phyloP scores from a whole-genome alignment of 1,140 invertebrate species.

The Agraylea sexmaculata region DNA sequence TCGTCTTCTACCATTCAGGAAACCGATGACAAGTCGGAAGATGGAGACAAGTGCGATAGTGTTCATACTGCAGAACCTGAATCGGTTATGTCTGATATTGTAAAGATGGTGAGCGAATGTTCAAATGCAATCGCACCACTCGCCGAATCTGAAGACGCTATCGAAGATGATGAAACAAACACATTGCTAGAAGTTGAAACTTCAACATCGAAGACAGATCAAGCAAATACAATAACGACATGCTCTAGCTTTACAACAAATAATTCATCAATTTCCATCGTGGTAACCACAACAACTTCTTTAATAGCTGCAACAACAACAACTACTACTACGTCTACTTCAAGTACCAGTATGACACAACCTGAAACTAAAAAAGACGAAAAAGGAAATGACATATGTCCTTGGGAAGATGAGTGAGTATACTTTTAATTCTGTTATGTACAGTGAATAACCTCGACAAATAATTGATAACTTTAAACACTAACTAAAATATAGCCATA shows the following conservation, averaged over 20 bases:
- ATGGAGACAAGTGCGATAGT: slow-evolving; percentile 8
- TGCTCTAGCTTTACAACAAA: not conserved
- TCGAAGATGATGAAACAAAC: slow-evolving; percentile 53
- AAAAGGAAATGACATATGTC: slow-evolving; percentile 68
- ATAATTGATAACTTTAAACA: too few relatives aligned
- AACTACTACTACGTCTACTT: slow-evolving; percentile 9
- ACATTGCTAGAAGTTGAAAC: slow-evolving; percentile 35
- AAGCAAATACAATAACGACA: too few relatives aligned
- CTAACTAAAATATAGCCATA: too few relatives aligned
- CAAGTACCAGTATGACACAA: too few relatives aligned
- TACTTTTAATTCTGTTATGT: slow-evolving; percentile 3
- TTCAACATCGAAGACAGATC: slow-evolving; percentile 27
- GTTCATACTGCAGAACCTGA: slow-evolving; percentile 26
- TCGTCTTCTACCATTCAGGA: slow-evolving; percentile 2
- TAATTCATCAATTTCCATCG: slow-evolving; percentile 1
- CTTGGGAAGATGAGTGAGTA: slow-evolving; percentile 84
- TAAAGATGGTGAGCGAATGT: slow-evolving; percentile 26
- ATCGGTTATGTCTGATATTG: slow-evolving; percentile 29
- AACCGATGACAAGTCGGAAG: slow-evolving; percentile 7
- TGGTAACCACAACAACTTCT: too few relatives aligned
- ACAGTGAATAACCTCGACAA: not conserved
- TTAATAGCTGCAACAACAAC: slow-evolving; percentile 13
- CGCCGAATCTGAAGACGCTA: slow-evolving; percentile 50
- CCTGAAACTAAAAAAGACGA: slow-evolving; percentile 32
- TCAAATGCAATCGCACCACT: slow-evolving; percentile 40